Conservation (phyloP, 2,888 invertebrate genomes). For the Orchestes rusci region DNA sequence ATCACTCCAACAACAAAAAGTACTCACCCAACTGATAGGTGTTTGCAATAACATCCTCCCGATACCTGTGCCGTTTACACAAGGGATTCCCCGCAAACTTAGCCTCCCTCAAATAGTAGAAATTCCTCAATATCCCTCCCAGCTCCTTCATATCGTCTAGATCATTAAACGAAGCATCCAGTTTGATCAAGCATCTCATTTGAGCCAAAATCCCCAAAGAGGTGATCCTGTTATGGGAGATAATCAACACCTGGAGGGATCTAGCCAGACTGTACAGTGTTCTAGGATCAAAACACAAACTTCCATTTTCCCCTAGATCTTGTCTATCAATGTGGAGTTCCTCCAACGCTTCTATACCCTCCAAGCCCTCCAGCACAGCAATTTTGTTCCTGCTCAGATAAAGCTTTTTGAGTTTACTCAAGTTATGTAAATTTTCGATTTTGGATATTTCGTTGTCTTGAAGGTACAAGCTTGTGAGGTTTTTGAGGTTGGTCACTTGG, state of each 20-base stretch:
- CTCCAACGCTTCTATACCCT: slow-evolving; percentile 51
- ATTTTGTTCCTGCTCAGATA: slow-evolving; percentile 67
- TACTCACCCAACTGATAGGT: slow-evolving; percentile 53
- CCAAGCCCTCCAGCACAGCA: slow-evolving; percentile 62
- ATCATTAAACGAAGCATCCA: slow-evolving; percentile 54
- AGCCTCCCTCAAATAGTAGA: slow-evolving; percentile 50
- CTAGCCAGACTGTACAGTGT: slow-evolving; percentile 50
- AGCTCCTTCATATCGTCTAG: slow-evolving; percentile 50
- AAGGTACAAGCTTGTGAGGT: slow-evolving; percentile 61
- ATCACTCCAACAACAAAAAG: slow-evolving; percentile 43
- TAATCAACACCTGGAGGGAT: slow-evolving; percentile 52
- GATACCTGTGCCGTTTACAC: slow-evolving; percentile 55
- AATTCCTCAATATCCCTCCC: slow-evolving; percentile 49
- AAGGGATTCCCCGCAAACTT: slow-evolving; percentile 60
- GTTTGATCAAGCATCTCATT: slow-evolving; percentile 47
- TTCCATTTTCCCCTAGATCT: slow-evolving; percentile 48
- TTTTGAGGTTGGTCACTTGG: slow-evolving; percentile 52
- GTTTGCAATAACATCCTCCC: slow-evolving; percentile 59
- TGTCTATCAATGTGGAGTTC: slow-evolving; percentile 67
- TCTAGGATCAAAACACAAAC: slow-evolving; percentile 61
- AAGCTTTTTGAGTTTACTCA: slow-evolving; percentile 66
- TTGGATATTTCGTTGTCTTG: slow-evolving; percentile 74
- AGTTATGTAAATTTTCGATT: slow-evolving; percentile 62
- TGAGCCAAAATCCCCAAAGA: slow-evolving; percentile 50
- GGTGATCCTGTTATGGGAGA: slow-evolving; percentile 56